A percentile compares a stretch with the other conserved stretches of the same genome.
phyloP scores from a whole-genome alignment of 2,888 invertebrate genomes.

The Drosophila demipolita region DNA sequence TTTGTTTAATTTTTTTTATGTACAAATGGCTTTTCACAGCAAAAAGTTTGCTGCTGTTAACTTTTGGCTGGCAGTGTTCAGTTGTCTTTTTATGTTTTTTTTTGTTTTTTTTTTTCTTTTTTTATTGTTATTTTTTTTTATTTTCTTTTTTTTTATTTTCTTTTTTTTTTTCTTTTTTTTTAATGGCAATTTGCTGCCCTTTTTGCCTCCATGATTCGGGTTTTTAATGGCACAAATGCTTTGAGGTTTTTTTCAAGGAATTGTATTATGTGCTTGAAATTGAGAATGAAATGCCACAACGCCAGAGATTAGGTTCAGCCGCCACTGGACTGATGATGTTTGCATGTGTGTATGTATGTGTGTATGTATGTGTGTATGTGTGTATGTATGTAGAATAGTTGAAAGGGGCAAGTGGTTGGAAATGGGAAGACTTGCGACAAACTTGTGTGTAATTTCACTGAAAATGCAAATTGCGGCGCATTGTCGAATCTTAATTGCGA shows the following conservation, averaged over 20 bases:
- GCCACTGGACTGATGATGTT: slow-evolving; percentile 20
- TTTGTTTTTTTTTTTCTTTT: background rate
- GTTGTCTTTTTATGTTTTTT: slow-evolving; percentile 1
- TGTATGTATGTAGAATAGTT: background rate
- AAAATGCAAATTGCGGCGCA: slow-evolving; percentile 64
- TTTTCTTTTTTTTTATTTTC: slow-evolving; percentile 3
- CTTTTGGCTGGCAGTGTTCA: slow-evolving; percentile 21
- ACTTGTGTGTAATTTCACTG: slow-evolving; percentile 26
- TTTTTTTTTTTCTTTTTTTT: slow-evolving; percentile 12
- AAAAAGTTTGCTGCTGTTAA: slow-evolving; percentile 8
- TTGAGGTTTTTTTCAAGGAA: slow-evolving; percentile 51
- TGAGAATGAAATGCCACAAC: slow-evolving; percentile 34
- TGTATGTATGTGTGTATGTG: slow-evolving; percentile 1
- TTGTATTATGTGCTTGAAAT: slow-evolving; percentile 25
- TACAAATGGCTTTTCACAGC: background rate
- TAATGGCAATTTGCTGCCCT: slow-evolving; percentile 58
- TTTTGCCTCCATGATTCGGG: slow-evolving; percentile 25
- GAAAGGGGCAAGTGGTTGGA: background rate
- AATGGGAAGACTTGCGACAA: background rate
- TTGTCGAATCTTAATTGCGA: slow-evolving; percentile 60
- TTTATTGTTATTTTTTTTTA: too few species aligned
- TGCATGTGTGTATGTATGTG: background rate
- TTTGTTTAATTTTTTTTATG: background rate
- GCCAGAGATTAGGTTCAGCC: slow-evolving; percentile 44
- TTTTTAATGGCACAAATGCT: slow-evolving; percentile 41